Evolutionary conservation across 2,888 invertebrate genomes (phyloP).

Genomic region (Heteropelma amictum): DNA sequence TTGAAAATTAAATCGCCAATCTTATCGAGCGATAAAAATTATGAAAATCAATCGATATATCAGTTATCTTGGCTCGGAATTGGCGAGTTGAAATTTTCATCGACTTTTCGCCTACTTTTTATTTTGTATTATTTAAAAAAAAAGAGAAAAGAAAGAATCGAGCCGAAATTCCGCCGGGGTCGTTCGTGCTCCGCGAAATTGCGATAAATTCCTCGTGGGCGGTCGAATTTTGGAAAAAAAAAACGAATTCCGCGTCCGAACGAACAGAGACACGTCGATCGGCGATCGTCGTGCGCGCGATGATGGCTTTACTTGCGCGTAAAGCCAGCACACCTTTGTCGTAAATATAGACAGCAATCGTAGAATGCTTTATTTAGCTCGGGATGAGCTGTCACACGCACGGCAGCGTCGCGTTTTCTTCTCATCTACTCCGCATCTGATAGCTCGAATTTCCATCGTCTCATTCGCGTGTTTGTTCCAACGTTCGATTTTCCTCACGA

Average conservation of each 20-base stretch:
- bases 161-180: no score
- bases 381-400: conserved; percentile 65
- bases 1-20: no score
- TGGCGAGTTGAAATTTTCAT: no score
- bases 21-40: no score
- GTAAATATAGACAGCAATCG: conserved; percentile 70
- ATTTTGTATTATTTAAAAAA: no score
- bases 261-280: conserved; percentile 26
- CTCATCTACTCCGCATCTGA: conserved; percentile 42
- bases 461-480: no score
- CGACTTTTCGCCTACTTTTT: no score
- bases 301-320: conserved; percentile 19
- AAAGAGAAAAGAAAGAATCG: no score
- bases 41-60: no score
- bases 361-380: conserved; percentile 70
- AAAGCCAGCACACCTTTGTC: conserved; percentile 48
- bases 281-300: conserved; percentile 25
- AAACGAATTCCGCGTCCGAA: not conserved
- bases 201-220: no score
- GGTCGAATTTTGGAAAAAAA: not conserved
- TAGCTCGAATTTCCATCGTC: conserved; percentile 38
- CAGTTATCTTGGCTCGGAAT: no score
- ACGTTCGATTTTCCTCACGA: not conserved
- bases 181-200: no score
- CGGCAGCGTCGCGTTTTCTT: conserved; percentile 54